A percentile compares a stretch with the other conserved stretches of the same genome.
Evolutionary conservation across 2,113 vertebrate genomes (phyloP).

Genomic region (Albula glossodonta): DNA sequence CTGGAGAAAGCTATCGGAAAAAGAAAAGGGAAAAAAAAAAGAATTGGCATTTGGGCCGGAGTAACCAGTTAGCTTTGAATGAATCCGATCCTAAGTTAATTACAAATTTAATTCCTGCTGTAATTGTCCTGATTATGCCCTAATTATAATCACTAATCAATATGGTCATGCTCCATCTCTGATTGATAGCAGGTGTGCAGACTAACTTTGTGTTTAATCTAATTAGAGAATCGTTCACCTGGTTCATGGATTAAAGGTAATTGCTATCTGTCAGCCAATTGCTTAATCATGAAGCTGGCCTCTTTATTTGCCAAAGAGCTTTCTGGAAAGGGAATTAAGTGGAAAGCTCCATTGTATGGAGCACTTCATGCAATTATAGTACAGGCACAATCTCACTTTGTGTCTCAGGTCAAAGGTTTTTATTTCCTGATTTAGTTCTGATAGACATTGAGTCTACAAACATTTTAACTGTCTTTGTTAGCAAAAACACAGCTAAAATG

Average conservation of each 20-base stretch:
- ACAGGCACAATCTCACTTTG: not conserved
- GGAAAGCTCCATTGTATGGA: not conserved
- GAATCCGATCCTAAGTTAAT: constrained; percentile 6
- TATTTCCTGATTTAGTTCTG: no score
- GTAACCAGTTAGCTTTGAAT: not conserved
- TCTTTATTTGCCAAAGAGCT: not conserved
- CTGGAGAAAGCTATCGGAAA: not conserved
- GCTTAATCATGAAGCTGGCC: constrained; percentile 4
- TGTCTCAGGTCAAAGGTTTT: not conserved
- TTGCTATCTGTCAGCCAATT: constrained; percentile 16
- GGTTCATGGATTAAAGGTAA: constrained; percentile 16
- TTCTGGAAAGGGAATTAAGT: not conserved
- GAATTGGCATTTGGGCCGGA: not conserved
- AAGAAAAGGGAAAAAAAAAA: not conserved
- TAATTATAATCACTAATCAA: constrained; percentile 14
- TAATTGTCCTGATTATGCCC: constrained; percentile 9
- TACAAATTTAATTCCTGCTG: constrained; percentile 5
- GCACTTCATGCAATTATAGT: not conserved
- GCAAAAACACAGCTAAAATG: no score
- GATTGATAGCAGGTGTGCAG: constrained; percentile 15
- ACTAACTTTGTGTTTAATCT: constrained; percentile 13
- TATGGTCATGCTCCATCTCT: constrained; percentile 11
- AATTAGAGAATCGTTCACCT: constrained; percentile 11
- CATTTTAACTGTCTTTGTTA: no score
- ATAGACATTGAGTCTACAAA: no score